phyloP scores from a whole-genome alignment of 2,888 invertebrate genomes.

The Epistrophe eligans region DNA sequence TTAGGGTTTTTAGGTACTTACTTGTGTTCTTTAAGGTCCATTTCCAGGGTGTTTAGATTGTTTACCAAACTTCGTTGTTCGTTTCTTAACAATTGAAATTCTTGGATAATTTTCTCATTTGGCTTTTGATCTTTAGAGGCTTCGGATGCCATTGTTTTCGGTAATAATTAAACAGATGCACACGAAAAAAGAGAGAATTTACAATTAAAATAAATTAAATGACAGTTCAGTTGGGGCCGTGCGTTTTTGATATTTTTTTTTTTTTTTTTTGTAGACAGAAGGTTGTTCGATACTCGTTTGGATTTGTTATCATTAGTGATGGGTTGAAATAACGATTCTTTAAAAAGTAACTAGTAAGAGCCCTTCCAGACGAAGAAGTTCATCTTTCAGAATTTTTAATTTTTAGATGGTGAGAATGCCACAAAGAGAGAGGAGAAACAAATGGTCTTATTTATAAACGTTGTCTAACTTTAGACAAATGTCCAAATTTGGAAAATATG shows the following conservation, averaged over 20 bases:
- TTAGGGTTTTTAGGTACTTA: slow-evolving; percentile 84
- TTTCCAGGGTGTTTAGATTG: slow-evolving; percentile 96
- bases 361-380: too few relatives aligned
- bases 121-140: slow-evolving; percentile 80
- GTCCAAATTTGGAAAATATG: too few relatives aligned
- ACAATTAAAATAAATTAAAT: slow-evolving; percentile 58
- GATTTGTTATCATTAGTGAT: neutral
- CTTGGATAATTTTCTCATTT: slow-evolving; percentile 92
- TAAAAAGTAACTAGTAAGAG: neutral
- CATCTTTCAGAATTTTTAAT: too few relatives aligned
- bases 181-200: slow-evolving; percentile 54
- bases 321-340: neutral
- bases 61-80: slow-evolving; percentile 94
- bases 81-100: slow-evolving; percentile 93
- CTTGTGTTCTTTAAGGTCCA: slow-evolving; percentile 98
- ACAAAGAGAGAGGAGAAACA: too few relatives aligned
- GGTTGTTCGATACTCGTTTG: slow-evolving; percentile 36
- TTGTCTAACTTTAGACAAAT: too few relatives aligned
- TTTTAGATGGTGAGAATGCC: too few relatives aligned
- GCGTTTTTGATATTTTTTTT: slow-evolving; percentile 25
- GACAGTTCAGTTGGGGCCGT: slow-evolving; percentile 43
- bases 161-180: slow-evolving; percentile 68
- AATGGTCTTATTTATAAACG: too few relatives aligned
- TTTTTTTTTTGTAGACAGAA: neutral
- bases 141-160: slow-evolving; percentile 81